Evolutionary conservation across 2,888 invertebrate genomes (phyloP), one percentile per base, ranked within the genome.

Genomic region (Aricia artaxerxes): DNA sequence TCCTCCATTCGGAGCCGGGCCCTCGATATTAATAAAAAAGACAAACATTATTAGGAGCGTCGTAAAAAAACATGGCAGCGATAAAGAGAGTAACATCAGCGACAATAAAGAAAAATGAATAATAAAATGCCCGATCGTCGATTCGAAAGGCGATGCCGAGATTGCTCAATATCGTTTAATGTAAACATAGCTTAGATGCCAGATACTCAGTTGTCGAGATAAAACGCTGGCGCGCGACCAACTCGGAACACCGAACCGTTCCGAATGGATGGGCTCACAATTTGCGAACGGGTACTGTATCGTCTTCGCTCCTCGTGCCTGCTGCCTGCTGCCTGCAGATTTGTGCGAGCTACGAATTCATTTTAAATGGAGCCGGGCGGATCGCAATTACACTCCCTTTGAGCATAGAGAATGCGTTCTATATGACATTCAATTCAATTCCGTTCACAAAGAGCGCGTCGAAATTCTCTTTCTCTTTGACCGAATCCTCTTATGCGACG

Each of bases 371-470:
- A 91, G 90, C 92, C 75, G 75, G 91, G 87, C 91, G 88, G 89
- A 90, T 92, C 88, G 90, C 91, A 93, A 93, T 93, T 92, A 93
- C 91, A 91, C 89, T 92, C 89, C 91, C 93, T 94, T 93, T 94
- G 92, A 92, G 90, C 89, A 88, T 85, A 87, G 88, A 88, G 90
- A 90, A 92, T 92, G 91, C 90, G 90, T 90, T 89, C 90, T 89
- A 90, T 91, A 92, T 91, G 93, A 91, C 92, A 90, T 92, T 90
- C 91, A 90, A 92, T 93, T 92, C 89, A 92, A 92, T 93, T 93
- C 91, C 83, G 88, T 87, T 87, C 88, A 92, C 92, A 93, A 92
- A 92, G 91, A 90, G 87, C 87, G 87, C 90, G 88, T 89, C 86
- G 88, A 90, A 91, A 91, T 90, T 90, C 89, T 91, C 90, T 89